Percentiles rank a stretch among this genome's conserved stretches.
These are phyloP conservation scores for Dryas iulia DNA, from an alignment of 1,140 invertebrate genomes.

Conservation along the genomic window DNA sequence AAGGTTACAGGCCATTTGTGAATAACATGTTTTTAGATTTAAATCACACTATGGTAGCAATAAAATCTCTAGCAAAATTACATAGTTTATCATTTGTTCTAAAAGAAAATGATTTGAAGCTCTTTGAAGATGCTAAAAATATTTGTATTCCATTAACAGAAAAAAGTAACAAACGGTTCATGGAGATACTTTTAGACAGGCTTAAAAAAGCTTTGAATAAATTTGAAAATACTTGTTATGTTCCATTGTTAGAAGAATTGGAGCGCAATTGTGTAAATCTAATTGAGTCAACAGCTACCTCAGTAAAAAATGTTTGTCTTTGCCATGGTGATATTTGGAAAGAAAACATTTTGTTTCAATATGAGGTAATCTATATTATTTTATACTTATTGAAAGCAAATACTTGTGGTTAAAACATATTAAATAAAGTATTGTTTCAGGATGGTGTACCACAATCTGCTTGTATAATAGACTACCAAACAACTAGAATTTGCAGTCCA, in stretches of 20 bases:
- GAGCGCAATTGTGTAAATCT: slow-evolving; percentile 42
- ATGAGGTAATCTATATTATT: slow-evolving; percentile 47
- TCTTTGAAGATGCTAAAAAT: slow-evolving; percentile 44
- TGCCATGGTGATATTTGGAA: slow-evolving; percentile 75
- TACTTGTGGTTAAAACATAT: not conserved
- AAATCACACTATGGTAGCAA: slow-evolving; percentile 48
- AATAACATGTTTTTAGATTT: slow-evolving; percentile 51
- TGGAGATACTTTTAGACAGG: slow-evolving; percentile 58
- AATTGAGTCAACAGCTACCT: slow-evolving; percentile 38
- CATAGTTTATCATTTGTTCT: slow-evolving; percentile 65
- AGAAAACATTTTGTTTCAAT: slow-evolving; percentile 70
- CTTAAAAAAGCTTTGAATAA: slow-evolving; percentile 53
- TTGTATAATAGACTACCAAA: slow-evolving; percentile 70
- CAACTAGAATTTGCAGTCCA: slow-evolving; percentile 53
- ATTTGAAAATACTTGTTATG: slow-evolving; percentile 51
- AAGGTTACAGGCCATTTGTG: slow-evolving; percentile 53
- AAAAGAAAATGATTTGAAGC: slow-evolving; percentile 36
- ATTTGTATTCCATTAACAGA: slow-evolving; percentile 56
- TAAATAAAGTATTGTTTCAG: slow-evolving; percentile 44
- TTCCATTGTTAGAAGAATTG: slow-evolving; percentile 42
- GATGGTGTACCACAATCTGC: slow-evolving; percentile 43
- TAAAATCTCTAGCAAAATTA: slow-evolving; percentile 56
- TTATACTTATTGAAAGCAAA: not conserved
- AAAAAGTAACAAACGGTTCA: slow-evolving; percentile 52
- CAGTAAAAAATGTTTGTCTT: slow-evolving; percentile 43